These are phyloP conservation scores for Manacus vitellinus DNA, from an alignment of 2,113 vertebrate genomes.

Conservation along the genomic window DNA sequence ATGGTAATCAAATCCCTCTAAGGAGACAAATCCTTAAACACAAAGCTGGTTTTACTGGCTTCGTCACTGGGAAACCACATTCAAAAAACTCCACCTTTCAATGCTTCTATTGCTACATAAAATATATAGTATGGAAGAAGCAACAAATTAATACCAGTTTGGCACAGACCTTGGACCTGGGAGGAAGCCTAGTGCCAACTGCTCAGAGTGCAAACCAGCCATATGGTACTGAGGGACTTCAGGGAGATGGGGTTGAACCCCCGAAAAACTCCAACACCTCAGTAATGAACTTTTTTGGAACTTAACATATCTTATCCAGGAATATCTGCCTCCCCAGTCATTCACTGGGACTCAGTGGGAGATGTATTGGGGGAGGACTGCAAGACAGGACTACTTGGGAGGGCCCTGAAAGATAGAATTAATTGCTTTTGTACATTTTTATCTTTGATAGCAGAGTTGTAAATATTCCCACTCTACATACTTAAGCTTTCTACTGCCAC, in stretches of 20 bases:
- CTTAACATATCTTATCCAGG: neutral
- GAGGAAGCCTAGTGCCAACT: neutral
- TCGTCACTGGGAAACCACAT: neutral
- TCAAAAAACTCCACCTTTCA: neutral
- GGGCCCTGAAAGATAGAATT: neutral
- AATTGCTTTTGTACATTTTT: neutral
- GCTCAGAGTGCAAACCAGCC: neutral
- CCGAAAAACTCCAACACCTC: neutral
- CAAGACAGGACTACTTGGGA: neutral
- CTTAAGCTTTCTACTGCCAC: neutral
- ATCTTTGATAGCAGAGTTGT: neutral
- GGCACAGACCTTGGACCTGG: neutral
- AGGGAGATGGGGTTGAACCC: fast-evolving
- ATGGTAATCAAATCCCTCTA: neutral
- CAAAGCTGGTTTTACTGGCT: constrained; percentile 45
- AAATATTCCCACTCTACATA: neutral
- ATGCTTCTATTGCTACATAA: neutral
- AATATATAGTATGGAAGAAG: neutral
- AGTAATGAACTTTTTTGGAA: neutral
- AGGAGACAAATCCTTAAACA: neutral
- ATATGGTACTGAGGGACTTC: fast-evolving
- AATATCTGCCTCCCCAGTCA: neutral
- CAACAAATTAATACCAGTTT: neutral
- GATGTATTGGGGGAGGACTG: neutral
- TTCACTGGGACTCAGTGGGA: neutral